Conservation (phyloP, 2,888 invertebrate genomes). For the Balanococcus diminutus region DNA sequence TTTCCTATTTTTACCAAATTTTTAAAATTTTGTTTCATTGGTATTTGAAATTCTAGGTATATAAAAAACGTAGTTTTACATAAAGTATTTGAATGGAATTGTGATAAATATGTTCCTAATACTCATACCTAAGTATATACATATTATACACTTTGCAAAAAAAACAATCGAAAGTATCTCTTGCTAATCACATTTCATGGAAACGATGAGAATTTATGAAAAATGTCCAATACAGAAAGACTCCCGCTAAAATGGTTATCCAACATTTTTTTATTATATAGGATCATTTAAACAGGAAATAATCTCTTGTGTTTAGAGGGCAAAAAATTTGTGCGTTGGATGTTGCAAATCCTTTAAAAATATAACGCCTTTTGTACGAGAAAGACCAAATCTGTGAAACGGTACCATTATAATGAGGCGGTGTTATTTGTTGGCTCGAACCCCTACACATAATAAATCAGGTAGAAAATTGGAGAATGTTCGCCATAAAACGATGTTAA, state of each 20-base stretch:
- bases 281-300: background rate
- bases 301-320: background rate
- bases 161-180: background rate
- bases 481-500: slow-evolving; percentile 21
- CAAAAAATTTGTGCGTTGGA: background rate
- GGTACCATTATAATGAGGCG: slow-evolving; percentile 3
- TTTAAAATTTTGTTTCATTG: too few relatives aligned
- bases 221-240: background rate
- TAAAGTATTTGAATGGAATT: too few relatives aligned
- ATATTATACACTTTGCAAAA: background rate
- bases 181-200: background rate
- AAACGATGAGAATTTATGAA: background rate
- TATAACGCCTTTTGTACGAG: slow-evolving; percentile 3
- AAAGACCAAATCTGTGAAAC: background rate
- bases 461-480: slow-evolving; percentile 6
- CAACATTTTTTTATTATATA: background rate
- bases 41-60: too few relatives aligned
- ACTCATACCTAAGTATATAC: too few relatives aligned
- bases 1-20: too few relatives aligned
- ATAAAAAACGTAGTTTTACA: too few relatives aligned
- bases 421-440: slow-evolving; percentile 10
- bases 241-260: background rate
- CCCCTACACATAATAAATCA: slow-evolving; percentile 31
- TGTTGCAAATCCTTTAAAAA: slow-evolving; percentile 7
- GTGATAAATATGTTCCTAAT: too few relatives aligned